phyloP scores from a whole-genome alignment of 2,888 invertebrate genomes.

The Temnothorax rugatulus region DNA sequence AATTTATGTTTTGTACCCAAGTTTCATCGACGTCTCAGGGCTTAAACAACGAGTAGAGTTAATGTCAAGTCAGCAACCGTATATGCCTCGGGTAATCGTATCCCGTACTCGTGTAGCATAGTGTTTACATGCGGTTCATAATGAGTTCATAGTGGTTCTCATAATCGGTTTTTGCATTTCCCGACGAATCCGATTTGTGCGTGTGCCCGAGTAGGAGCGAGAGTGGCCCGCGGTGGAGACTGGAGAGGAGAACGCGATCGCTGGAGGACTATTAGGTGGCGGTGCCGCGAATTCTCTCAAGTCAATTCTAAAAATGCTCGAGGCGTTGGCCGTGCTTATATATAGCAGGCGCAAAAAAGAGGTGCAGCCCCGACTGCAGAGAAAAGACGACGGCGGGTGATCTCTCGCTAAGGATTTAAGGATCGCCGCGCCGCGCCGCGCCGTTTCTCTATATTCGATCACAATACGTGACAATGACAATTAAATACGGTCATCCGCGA shows the following conservation, averaged over 20 bases:
- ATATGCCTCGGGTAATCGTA: conserved; percentile 10
- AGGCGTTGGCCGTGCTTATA: conserved; percentile 80
- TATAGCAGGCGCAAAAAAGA: conserved; percentile 82
- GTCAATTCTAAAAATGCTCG: conserved; percentile 83
- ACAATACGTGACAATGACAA: too few species aligned
- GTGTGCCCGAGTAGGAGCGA: neutral
- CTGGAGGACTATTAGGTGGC: conserved; percentile 22
- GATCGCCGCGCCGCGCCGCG: neutral
- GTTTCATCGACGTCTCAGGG: conserved; percentile 18
- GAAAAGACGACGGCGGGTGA: conserved; percentile 48
- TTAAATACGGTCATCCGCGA: too few species aligned
- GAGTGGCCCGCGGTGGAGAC: neutral
- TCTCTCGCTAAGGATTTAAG: neutral
- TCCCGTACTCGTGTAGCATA: conserved; percentile 5
- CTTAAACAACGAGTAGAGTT: conserved; percentile 15
- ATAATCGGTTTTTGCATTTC: neutral
- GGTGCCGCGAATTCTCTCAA: conserved; percentile 75
- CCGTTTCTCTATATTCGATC: neutral
- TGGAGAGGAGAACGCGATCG: conserved; percentile 6
- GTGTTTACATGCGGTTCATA: neutral
- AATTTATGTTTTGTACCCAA: neutral
- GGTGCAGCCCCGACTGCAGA: conserved; percentile 77
- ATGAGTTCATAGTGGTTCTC: neutral
- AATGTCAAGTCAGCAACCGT: conserved; percentile 15
- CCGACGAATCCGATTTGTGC: neutral